phyloP scores from a whole-genome alignment of 2,888 invertebrate genomes.

The Platerodrilus igneus region DNA sequence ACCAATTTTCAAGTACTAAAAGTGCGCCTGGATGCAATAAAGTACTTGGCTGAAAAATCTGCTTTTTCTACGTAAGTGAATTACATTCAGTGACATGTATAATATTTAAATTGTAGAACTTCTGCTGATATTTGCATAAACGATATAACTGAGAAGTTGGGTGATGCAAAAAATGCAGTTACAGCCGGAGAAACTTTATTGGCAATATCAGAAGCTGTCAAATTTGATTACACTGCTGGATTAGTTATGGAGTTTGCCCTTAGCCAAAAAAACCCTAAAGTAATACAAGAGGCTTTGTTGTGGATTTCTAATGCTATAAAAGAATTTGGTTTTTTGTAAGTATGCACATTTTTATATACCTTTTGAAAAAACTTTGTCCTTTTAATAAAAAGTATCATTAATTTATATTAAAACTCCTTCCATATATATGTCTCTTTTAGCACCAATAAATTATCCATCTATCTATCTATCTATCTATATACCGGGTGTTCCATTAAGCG shows the following conservation, averaged over 20 bases:
- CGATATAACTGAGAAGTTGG: constrained; percentile 80
- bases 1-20: constrained; percentile 90
- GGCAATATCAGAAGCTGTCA: constrained; percentile 72
- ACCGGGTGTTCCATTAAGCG: no score
- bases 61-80: constrained; percentile 60
- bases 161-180: constrained; percentile 73
- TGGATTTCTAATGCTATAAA: constrained; percentile 76
- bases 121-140: constrained; percentile 71
- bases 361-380: constrained; percentile 19
- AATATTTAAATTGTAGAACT: constrained; percentile 49
- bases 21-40: constrained; percentile 72
- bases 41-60: constrained; percentile 71
- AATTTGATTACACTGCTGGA: constrained; percentile 67
- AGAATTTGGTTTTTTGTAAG: constrained; percentile 83
- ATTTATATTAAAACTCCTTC: no score
- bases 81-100: not conserved
- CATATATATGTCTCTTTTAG: no score
- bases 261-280: constrained; percentile 85
- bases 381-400: no score
- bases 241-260: constrained; percentile 73
- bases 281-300: constrained; percentile 76
- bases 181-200: constrained; percentile 67
- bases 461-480: no score
- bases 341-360: constrained; percentile 31
- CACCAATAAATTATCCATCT: no score